Percentiles rank a stretch among this genome's conserved stretches.
Conservation (phyloP, 2,113 vertebrate genomes). For the Cavia aperea region DNA sequence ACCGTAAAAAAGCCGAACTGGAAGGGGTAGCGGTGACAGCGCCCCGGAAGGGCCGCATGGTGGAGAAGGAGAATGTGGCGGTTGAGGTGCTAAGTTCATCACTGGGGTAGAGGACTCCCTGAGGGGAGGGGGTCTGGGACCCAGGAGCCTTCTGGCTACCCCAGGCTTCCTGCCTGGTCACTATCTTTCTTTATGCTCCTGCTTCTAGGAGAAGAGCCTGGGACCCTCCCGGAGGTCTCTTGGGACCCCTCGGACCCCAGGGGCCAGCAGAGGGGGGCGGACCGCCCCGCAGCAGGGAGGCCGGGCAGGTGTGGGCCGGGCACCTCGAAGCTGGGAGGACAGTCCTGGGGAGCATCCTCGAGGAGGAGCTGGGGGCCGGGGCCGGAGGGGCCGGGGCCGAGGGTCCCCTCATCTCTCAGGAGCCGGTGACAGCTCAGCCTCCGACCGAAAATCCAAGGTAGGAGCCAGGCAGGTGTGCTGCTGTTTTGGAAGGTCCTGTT, state of each 20-base stretch:
- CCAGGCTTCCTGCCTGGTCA: not conserved
- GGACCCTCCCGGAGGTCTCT: conserved; percentile 76
- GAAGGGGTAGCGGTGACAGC: conserved; percentile 88
- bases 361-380: conserved; percentile 49
- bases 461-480: rapidly evolving
- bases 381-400: conserved; percentile 51
- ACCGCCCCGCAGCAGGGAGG: conserved; percentile 36
- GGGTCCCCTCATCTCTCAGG: not conserved
- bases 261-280: conserved; percentile 34
- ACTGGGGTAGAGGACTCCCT: rapidly evolving
- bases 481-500: too few species aligned
- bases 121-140: not conserved
- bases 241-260: conserved; percentile 32
- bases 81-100: conserved; percentile 79
- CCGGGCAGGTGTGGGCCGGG: conserved; percentile 33
- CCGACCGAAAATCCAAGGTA: conserved; percentile 74
- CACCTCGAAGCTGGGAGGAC: conserved; percentile 58
- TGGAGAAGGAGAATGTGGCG: conserved; percentile 82
- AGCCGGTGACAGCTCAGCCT: not conserved
- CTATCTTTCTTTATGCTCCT: not conserved
- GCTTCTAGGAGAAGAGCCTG: conserved; percentile 79
- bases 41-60: conserved; percentile 75
- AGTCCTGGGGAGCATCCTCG: conserved; percentile 61
- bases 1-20: conserved; percentile 87
- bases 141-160: not conserved